Evolutionary conservation across 2,113 vertebrate genomes (phyloP).

Genomic region (Prietella phreatophila): DNA sequence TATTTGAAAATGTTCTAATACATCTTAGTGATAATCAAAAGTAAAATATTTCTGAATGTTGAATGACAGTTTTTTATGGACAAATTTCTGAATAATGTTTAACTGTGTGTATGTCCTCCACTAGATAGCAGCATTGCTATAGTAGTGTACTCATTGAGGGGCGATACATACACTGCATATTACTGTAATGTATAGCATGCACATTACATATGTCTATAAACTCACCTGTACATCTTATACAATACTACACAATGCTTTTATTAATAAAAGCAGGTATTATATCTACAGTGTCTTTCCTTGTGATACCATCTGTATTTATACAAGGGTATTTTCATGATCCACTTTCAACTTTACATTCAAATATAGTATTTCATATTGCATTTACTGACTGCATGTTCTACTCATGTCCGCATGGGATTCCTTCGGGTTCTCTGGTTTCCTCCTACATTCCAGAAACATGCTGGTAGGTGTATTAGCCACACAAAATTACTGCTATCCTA

Average conservation of each 20-base stretch:
- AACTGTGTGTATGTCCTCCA: slow-evolving; percentile 18
- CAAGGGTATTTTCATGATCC: background rate
- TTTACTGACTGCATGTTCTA: background rate
- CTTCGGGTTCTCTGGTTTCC: background rate
- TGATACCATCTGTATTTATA: background rate
- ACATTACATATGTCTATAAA: background rate
- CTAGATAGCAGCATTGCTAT: slow-evolving; percentile 32
- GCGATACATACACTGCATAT: background rate
- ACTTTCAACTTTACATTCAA: background rate
- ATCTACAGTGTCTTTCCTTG: background rate
- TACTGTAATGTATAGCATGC: background rate
- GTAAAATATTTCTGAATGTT: background rate
- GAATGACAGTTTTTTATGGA: background rate
- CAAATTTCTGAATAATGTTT: background rate
- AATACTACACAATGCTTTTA: background rate
- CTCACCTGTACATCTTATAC: background rate
- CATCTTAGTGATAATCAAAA: background rate
- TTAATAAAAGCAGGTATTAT: background rate
- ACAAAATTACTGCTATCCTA: background rate
- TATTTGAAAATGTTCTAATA: background rate
- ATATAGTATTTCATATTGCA: background rate
- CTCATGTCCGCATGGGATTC: background rate
- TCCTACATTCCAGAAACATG: background rate
- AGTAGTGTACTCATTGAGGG: background rate
- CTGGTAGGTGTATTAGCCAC: background rate